phyloP scores from a whole-genome alignment of 1,140 invertebrate species.

The Grapholita molesta region DNA sequence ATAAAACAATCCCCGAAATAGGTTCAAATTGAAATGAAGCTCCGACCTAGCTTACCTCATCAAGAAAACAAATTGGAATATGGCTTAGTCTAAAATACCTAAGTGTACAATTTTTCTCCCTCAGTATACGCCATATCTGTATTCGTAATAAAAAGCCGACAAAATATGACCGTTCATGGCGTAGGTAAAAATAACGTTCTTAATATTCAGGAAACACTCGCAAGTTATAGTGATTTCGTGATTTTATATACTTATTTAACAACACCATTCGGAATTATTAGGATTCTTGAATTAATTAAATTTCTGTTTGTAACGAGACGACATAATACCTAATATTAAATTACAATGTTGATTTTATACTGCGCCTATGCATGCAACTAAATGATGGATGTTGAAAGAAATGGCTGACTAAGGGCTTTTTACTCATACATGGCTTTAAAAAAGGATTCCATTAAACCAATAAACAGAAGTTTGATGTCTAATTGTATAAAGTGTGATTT shows the following conservation, averaged over 20 bases:
- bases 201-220: conserved; percentile 23
- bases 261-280: conserved; percentile 9
- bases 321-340: neutral
- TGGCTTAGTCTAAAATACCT: conserved; percentile 19
- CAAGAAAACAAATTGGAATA: conserved; percentile 16
- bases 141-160: conserved; percentile 23
- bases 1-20: neutral
- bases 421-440: too few relatives aligned
- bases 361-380: neutral
- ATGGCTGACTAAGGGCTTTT: neutral
- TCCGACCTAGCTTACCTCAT: neutral
- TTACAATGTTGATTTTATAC: neutral
- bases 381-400: neutral
- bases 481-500: too few relatives aligned
- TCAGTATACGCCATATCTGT: conserved; percentile 19
- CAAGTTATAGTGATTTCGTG: conserved; percentile 9
- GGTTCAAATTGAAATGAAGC: neutral
- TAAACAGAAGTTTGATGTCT: too few relatives aligned
- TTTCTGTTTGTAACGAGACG: conserved; percentile 7
- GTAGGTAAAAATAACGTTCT: conserved; percentile 33
- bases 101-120: conserved; percentile 14
- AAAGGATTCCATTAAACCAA: too few relatives aligned
- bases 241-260: conserved; percentile 13
- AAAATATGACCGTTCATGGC: conserved; percentile 29
- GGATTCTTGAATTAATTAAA: conserved; percentile 11